A percentile compares a stretch with the other conserved stretches of the same genome.
Evolutionary conservation across 2,888 invertebrate species (phyloP).

Genomic region (Agrochola lota): DNA sequence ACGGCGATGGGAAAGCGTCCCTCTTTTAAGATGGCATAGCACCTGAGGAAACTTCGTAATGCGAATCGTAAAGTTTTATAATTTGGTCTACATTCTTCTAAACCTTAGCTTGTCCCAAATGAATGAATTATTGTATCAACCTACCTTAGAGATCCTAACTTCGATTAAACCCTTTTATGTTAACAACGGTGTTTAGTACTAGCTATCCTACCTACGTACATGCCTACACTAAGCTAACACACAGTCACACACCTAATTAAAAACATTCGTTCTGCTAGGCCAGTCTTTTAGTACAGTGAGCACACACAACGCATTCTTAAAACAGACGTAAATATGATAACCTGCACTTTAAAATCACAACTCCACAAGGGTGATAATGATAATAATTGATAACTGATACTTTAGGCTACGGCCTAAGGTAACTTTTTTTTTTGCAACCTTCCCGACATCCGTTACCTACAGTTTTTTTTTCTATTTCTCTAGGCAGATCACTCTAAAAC

Average conservation of each 20-base stretch:
- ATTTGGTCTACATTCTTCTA: slow-evolving; percentile 37
- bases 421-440: too few species aligned
- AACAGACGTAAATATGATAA: too few species aligned
- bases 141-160: slow-evolving; percentile 45
- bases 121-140: slow-evolving; percentile 49
- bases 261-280: neutral
- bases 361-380: too few species aligned
- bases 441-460: neutral
- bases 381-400: too few species aligned
- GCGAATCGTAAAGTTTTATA: neutral
- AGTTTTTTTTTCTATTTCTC: too few species aligned
- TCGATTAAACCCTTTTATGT: slow-evolving; percentile 44
- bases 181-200: slow-evolving; percentile 17
- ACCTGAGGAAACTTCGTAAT: neutral
- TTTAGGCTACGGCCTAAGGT: too few species aligned
- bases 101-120: slow-evolving; percentile 41
- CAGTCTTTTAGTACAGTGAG: neutral
- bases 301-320: too few species aligned
- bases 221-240: neutral
- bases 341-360: too few species aligned
- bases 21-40: neutral
- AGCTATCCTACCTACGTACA: neutral
- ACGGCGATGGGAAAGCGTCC: neutral
- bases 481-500: neutral
- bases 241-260: neutral